Evolutionary conservation across 1,140 invertebrate genomes (phyloP).

Genomic region (Zeugodacus cucurbitae): DNA sequence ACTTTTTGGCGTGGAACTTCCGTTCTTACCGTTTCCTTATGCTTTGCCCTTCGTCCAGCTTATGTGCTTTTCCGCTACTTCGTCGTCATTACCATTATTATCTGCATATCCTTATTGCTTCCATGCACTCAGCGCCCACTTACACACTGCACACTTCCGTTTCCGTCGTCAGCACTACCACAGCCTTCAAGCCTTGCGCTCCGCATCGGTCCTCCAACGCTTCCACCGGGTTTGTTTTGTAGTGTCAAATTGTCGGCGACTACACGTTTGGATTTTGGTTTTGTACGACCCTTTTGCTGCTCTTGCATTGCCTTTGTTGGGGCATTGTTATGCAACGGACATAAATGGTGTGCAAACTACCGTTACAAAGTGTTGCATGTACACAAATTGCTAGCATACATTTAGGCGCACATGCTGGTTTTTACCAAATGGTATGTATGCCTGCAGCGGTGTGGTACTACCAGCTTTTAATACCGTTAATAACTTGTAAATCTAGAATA

Average conservation of each 20-base stretch:
- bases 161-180: neutral
- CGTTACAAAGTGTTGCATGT: constrained; percentile 17
- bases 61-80: neutral
- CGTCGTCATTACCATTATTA: neutral
- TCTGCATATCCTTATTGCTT: constrained; percentile 5
- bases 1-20: neutral
- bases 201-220: neutral
- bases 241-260: neutral
- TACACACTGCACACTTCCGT: neutral
- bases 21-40: too few species aligned
- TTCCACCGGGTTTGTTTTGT: neutral
- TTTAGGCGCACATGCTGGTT: neutral
- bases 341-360: neutral
- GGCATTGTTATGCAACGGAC: neutral
- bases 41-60: neutral
- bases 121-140: neutral
- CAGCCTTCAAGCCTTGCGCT: neutral
- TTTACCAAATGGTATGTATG: neutral
- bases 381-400: neutral
- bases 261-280: neutral
- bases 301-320: neutral
- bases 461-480: too few species aligned
- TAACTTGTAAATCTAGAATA: too few species aligned
- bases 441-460: neutral
- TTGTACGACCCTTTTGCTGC: neutral